Base-by-base conservation (phyloP, 2,888 invertebrate species). In the Drosophila aldrichi region DNA sequence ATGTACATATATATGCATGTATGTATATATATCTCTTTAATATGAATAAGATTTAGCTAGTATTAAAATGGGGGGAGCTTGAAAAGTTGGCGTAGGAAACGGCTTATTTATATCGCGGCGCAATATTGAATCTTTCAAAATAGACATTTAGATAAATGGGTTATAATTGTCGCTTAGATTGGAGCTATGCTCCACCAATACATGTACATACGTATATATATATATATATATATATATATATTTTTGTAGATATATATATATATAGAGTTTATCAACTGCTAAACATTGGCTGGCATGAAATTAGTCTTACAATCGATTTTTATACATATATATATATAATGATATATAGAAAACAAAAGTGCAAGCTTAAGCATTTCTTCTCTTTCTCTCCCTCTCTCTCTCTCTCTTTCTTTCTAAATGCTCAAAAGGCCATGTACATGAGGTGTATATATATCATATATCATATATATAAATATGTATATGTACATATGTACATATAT, bases 41-140 rank as follows among this genome's bases (percentile, higher is more conserved):
- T 36, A 16, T 22, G 32, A 18, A 40, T 48, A 16, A 18, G 40
- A 40, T 51, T 44, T 49, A 51, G 34, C 22, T 54, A 46, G 29
- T 43, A 22, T 41, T 57, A 16, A 49, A 71, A 29, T 60, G 32
- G 48, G 64, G 48, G 65, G 75, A 79, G 71, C 61, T 58, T 58
- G 71, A 66, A 73, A 77, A 77, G 67, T 79, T 77, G 77, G 80
- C 64, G 79, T 77, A 77, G 79, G 77, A 77, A 79, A 77, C 61
- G 51, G 60, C 51, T 65, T 57, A 49, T 9, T 43, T 52, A 51
- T 41, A 49, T 29, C 41, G 32, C 34, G 41, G n/a, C 56, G 44
- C 61, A 71, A 44, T 54, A 49, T 54, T 18, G 9, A 49, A 25
- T 57, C 48, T 56, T 49, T 34, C 25, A 40, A 64, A 58, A 44